These are phyloP conservation scores for Trichonephila clavata DNA, from an alignment of 1,140 invertebrate species.

Conservation along the genomic window DNA sequence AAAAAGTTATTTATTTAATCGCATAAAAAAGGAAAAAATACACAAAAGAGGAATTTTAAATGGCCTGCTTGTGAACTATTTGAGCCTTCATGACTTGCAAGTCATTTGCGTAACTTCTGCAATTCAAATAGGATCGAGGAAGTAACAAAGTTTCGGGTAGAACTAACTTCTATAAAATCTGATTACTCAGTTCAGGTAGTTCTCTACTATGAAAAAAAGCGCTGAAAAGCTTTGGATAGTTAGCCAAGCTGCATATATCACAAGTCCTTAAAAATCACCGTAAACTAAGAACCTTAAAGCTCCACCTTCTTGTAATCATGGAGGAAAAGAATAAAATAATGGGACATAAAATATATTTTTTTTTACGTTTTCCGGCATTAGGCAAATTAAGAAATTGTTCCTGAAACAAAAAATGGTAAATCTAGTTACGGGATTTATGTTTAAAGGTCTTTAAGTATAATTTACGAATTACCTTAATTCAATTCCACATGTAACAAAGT, in stretches of 20 bases:
- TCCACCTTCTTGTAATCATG: neutral
- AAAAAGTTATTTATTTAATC: constrained; percentile 68
- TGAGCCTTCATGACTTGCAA: constrained; percentile 51
- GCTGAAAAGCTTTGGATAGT: constrained; percentile 7
- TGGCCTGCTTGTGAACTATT: constrained; percentile 38
- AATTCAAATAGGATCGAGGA: constrained; percentile 59
- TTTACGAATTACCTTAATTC: neutral
- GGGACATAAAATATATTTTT: neutral
- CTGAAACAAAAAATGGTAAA: neutral
- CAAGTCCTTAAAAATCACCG: constrained; percentile 16
- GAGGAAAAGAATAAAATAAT: neutral
- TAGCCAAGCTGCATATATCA: constrained; percentile 20
- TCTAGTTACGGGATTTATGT: neutral
- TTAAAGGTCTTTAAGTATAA: neutral
- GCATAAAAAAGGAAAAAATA: constrained; percentile 52
- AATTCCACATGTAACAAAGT: neutral
- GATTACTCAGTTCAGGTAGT: constrained; percentile 32
- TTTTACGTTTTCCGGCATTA: neutral
- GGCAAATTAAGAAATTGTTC: neutral
- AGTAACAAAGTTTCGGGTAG: constrained; percentile 50
- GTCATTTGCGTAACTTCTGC: constrained; percentile 66
- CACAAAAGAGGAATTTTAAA: constrained; percentile 46
- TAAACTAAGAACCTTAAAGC: constrained; percentile 9
- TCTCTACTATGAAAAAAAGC: neutral
- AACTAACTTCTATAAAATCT: constrained; percentile 50